phyloP scores from a whole-genome alignment of 1,140 invertebrate species.

The Hyphantria cunea region DNA sequence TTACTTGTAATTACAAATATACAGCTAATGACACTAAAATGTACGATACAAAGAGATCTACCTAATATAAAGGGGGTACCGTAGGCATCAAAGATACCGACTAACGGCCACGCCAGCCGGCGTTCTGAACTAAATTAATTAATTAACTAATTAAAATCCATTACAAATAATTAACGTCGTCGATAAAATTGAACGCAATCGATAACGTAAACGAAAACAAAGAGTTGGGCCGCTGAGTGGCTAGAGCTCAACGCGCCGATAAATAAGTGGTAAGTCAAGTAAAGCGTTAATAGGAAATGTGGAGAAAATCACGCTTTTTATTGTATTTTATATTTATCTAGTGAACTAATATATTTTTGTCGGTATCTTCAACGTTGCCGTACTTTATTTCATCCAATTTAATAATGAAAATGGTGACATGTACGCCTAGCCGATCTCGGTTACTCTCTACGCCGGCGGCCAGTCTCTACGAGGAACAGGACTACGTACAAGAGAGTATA shows the following conservation, averaged over 20 bases:
- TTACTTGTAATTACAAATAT: slow-evolving; percentile 31
- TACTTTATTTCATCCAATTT: no score
- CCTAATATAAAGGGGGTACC: slow-evolving; percentile 27
- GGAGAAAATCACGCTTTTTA: slow-evolving; percentile 4
- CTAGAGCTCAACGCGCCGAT: slow-evolving; percentile 16
- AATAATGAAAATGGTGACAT: no score
- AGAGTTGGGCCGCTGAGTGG: slow-evolving; percentile 45
- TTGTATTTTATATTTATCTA: neutral
- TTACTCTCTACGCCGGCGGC: no score
- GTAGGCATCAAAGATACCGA: slow-evolving; percentile 64
- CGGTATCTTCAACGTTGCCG: no score
- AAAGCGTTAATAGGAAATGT: slow-evolving; percentile 19
- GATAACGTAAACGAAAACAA: slow-evolving; percentile 69
- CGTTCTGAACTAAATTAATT: slow-evolving; percentile 71
- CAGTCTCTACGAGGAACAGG: no score
- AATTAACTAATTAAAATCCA: slow-evolving; percentile 79
- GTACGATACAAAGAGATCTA: slow-evolving; percentile 45
- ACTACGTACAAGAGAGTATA: no score
- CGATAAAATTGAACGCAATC: slow-evolving; percentile 73
- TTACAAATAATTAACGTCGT: slow-evolving; percentile 76
- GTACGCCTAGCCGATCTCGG: no score
- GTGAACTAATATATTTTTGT: no score
- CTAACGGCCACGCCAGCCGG: slow-evolving; percentile 42
- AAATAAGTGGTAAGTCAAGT: slow-evolving; percentile 23
- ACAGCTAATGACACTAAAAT: slow-evolving; percentile 47